Evolutionary conservation across 2,797 vertebrate genomes (phyloP).

Genomic region (Dipus sagitta): DNA sequence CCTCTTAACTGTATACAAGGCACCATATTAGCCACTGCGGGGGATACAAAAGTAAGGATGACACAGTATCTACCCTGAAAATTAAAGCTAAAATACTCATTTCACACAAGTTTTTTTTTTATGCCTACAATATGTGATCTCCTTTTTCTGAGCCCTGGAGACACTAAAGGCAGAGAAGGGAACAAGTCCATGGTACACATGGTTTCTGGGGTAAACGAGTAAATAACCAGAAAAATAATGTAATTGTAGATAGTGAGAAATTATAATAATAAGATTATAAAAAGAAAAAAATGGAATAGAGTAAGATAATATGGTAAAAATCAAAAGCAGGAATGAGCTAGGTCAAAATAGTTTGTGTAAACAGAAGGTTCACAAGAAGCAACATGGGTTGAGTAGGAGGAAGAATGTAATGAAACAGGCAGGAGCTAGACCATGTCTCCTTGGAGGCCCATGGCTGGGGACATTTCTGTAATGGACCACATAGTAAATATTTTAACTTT

Average conservation of each 20-base stretch:
- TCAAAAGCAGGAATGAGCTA: not conserved
- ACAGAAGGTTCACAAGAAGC: not conserved
- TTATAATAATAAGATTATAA: not conserved
- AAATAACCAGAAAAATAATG: constrained; percentile 6
- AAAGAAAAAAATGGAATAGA: not conserved
- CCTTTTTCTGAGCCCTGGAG: not conserved
- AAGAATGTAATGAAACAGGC: not conserved
- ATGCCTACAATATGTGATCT: not conserved
- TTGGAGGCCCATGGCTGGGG: not conserved
- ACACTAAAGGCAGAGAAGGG: fast-evolving
- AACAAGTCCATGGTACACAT: not conserved
- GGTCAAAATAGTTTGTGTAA: constrained; percentile 33
- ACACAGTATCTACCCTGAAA: not conserved
- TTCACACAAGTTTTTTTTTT: not conserved
- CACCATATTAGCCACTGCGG: not conserved
- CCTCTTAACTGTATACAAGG: not conserved
- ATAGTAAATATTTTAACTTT: constrained; percentile 42
- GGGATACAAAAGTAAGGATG: not conserved
- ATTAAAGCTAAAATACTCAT: constrained; percentile 30
- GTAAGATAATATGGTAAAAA: not conserved
- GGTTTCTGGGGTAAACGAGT: constrained; percentile 33
- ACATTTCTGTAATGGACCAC: constrained; percentile 1
- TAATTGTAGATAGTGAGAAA: not conserved
- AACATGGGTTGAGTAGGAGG: not conserved
- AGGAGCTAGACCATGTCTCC: not conserved